Evolutionary conservation across 2,888 invertebrate genomes (phyloP), one percentile per base, ranked within the genome.

Genomic region (Caenorhabditis zanzibari): DNA sequence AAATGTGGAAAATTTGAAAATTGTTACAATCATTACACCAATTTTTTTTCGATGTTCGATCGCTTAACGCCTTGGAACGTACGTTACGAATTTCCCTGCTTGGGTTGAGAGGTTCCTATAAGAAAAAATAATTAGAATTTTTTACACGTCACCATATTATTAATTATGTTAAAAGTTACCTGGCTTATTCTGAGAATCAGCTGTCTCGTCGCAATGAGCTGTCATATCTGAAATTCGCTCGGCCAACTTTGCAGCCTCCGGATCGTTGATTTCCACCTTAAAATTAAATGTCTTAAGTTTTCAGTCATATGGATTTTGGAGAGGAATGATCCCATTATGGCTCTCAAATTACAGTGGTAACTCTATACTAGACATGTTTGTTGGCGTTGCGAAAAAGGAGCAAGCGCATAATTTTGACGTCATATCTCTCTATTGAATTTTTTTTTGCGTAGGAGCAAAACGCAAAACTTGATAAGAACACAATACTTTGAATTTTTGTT

Each of bases 201-300:
- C 47, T 16, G 75, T 58, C 5, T 72, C 54, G 12, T 85, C 82
- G 61, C 86, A 87, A 38, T 85, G 64, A n/a, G 86, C 82, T 12
- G 82, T 85, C 85, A 87, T 84, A 32, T 87, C 85, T 14, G 84
- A 84, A 10, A 87, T 66, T 16, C 87, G 82, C 1, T 87, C 87
- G 9, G 87, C 85, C 9, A 87, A 75, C 61, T 87, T 85, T 10
- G 81, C 68, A 26, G 85, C 87, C 10, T 76, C 84, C 14, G 85
- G 84, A 74, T 87, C 87, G 52, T 82, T 74, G 19, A 82, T 81
- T 76, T 85, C 82, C 9, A 87, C 84, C 87, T 87, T 76, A 63
- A 86, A 72, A 63, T 41, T 5, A n/a, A 19, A 26, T 14, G 22
- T 24, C 24, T 28, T 14, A 16, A 12, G 4, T 7, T 2, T 38